These are phyloP conservation scores for Xylocampa areola DNA, from an alignment of 2,888 invertebrate species.

Conservation along the genomic window DNA sequence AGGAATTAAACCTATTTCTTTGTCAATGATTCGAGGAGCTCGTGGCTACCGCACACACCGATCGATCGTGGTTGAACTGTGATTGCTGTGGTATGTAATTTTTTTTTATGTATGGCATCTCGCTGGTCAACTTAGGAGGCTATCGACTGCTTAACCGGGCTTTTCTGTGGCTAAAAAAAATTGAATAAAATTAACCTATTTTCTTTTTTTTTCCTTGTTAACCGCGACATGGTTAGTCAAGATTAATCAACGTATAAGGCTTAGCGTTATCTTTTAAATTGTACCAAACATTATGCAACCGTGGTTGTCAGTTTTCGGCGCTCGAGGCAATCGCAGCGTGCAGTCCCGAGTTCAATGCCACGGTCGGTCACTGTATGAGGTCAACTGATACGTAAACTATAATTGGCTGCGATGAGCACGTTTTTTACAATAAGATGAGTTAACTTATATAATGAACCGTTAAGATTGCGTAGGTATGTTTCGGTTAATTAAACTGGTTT, in stretches of 20 bases:
- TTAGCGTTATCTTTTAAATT: constrained; percentile 5
- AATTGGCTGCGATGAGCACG: constrained; percentile 54
- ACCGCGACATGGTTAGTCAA: not conserved
- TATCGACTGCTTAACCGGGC: no score
- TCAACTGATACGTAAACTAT: constrained; percentile 59
- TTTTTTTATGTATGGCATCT: no score
- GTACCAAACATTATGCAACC: constrained; percentile 50
- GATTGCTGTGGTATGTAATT: no score
- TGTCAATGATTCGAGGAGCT: no score
- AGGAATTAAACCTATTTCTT: not conserved
- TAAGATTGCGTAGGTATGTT: constrained; percentile 31
- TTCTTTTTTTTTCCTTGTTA: no score
- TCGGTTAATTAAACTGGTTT: constrained; percentile 32
- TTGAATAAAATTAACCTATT: no score
- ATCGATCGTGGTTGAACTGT: no score
- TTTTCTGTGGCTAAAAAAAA: no score
- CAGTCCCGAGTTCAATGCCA: constrained; percentile 76
- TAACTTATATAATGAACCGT: constrained; percentile 40
- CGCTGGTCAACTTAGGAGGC: no score
- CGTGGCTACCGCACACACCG: no score
- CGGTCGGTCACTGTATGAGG: constrained; percentile 67
- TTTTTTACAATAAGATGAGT: constrained; percentile 45
- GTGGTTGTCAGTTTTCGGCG: constrained; percentile 62
- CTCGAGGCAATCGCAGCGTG: constrained; percentile 56
- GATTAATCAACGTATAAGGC: not conserved